Evolutionary conservation across 1,140 invertebrate genomes (phyloP).

Genomic region (Anastrepha ludens): DNA sequence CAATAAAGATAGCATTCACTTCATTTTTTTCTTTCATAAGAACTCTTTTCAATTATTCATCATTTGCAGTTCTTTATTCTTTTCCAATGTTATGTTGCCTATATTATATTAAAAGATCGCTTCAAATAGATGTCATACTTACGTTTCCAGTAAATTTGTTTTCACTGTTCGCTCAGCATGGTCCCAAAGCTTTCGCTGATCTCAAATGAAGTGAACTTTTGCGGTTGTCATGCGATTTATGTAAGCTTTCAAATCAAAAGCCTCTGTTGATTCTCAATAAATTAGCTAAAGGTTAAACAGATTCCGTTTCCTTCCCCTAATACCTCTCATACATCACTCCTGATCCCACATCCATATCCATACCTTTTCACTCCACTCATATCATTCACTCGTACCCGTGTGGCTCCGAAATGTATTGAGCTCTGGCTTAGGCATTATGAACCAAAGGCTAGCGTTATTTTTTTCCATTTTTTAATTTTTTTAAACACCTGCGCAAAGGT

Average conservation of each 20-base stretch:
- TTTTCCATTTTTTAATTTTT: conserved; percentile 20
- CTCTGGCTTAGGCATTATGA: neutral
- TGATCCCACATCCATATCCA: conserved; percentile 12
- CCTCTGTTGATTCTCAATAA: neutral
- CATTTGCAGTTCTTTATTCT: too few relatives aligned
- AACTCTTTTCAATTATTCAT: neutral
- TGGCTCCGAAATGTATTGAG: conserved; percentile 24
- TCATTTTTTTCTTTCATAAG: neutral
- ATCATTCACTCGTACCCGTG: conserved; percentile 36
- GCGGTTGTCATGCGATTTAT: too few relatives aligned
- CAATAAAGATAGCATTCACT: too few relatives aligned
- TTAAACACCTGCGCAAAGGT: conserved; percentile 11
- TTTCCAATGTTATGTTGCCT: too few relatives aligned
- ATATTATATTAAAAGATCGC: too few relatives aligned
- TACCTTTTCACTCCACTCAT: conserved; percentile 11
- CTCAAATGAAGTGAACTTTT: too few relatives aligned
- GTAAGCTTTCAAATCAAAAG: neutral
- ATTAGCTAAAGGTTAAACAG: neutral
- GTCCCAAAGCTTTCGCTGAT: too few relatives aligned
- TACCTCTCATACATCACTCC: neutral
- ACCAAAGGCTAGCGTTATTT: neutral
- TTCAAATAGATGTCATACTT: too few relatives aligned
- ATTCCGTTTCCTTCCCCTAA: neutral
- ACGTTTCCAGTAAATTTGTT: too few relatives aligned
- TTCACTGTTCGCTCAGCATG: too few relatives aligned